Conservation (phyloP, 2,797 vertebrate species). For the Lutjanus argentimaculatus region DNA sequence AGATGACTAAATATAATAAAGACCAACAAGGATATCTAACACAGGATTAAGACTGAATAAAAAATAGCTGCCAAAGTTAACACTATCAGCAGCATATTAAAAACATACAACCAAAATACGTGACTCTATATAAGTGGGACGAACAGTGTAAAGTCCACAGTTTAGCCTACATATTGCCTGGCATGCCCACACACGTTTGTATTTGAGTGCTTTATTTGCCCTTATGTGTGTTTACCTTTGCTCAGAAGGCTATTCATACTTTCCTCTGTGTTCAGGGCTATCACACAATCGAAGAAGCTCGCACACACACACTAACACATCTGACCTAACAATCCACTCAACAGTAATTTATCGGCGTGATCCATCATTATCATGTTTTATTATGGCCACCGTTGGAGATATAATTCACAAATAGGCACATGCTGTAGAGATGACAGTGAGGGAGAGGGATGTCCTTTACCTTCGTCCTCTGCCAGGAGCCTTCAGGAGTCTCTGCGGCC, state of each 20-base stretch:
- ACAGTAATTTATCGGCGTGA: conserved; percentile 86
- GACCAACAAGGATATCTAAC: no score
- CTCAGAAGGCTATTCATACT: conserved; percentile 48
- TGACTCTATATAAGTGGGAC: no score
- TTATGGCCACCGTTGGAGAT: conserved; percentile 85
- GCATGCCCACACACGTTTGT: conserved; percentile 10
- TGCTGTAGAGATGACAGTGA: conserved; percentile 79
- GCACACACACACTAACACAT: conserved; percentile 68
- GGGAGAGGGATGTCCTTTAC: conserved; percentile 86
- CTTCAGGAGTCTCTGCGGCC: conserved; percentile 75
- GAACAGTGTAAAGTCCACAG: not conserved
- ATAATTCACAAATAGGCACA: conserved; percentile 85
- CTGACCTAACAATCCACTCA: conserved; percentile 84
- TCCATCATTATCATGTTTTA: conserved; percentile 90
- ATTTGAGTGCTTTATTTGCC: conserved; percentile 43
- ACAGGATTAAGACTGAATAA: no score
- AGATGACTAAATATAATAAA: no score
- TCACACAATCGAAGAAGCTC: conserved; percentile 61
- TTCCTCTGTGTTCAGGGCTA: conserved; percentile 59
- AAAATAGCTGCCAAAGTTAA: no score
- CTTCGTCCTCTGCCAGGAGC: conserved; percentile 81
- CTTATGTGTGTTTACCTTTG: conserved; percentile 60
- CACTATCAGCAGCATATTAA: not conserved
- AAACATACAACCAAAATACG: conserved; percentile 5
- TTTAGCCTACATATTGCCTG: not conserved